Evolutionary conservation across 2,113 vertebrate genomes (phyloP).

Genomic region (Parotia lawesii): DNA sequence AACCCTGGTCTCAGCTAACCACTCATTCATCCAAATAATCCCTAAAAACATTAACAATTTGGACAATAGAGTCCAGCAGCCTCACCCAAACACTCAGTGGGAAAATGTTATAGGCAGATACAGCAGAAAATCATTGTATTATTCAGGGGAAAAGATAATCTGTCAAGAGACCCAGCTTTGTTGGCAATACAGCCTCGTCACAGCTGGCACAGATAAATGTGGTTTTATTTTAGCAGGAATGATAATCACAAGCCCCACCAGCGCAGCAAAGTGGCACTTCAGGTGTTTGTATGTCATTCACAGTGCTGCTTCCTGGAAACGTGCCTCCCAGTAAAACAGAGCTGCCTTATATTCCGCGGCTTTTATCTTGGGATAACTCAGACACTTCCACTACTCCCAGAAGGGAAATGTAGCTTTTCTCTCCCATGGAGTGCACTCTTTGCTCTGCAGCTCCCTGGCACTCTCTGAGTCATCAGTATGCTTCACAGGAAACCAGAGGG

Average conservation of each 20-base stretch:
- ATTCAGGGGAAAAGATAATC: not conserved
- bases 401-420: not conserved
- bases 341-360: not conserved
- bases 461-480: not conserved
- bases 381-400: not conserved
- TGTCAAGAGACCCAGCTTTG: not conserved
- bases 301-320: not conserved
- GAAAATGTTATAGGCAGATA: not conserved
- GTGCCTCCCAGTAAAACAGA: not conserved
- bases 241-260: not conserved
- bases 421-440: not conserved
- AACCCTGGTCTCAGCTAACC: not conserved
- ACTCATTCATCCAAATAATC: not conserved
- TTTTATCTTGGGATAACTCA: not conserved
- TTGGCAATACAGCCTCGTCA: not conserved
- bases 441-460: not conserved
- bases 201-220: not conserved
- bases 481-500: not conserved
- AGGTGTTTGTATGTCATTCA: not conserved
- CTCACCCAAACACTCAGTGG: not conserved
- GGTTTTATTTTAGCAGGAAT: not conserved
- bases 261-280: not conserved
- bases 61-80: not conserved
- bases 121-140: not conserved
- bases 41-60: not conserved